Evolutionary conservation across 1,140 invertebrate species (phyloP), one percentile per base, ranked within the genome.

Genomic region (Phenacoccus solenopsis): DNA sequence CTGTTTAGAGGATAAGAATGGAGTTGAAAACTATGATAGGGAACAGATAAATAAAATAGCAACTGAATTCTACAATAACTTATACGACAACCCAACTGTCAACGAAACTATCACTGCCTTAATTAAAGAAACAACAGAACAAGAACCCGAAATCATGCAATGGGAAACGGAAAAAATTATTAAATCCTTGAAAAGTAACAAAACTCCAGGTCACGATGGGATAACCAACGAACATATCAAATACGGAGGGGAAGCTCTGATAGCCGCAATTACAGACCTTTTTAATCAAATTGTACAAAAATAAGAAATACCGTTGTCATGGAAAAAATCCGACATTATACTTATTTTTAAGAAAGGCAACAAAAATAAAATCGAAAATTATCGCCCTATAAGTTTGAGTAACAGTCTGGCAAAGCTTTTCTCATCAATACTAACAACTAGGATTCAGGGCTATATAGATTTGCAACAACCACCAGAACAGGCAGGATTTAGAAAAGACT

Each of bases 401-500:
- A 68, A 74, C 28, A 72, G 70, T 21, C 10, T 77, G 0, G 76
- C 77, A 32, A 77, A 78, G 73, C 64, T 77, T 1, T 73, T 74
- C 13, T 69, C 67, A 2, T 64, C 35, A 67, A 68, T 72, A 56
- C 12, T 78, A 75, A 30, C 71, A 73, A 24, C 73, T 71, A 20
- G 76, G 73, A 25, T 70, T 75, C 67, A 72, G 73, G 21, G 73
- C 70, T 69, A 74, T 70, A 56, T 77, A 1, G 75, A 78, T 56
- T n/a, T 27, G 22, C 49, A 73, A 56, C 77, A 78, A 73, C 74
- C 77, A 10, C 73, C 73, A 4, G 76, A 78, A 72, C 77, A 77
- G 71, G 77, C 76, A 1, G 76, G 76, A 7, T 79, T 79, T 68
- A 70, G 77, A 72, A 73, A 67, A 16, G 74, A 74, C 0, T 78